Conservation (phyloP, 2,113 vertebrate species). For the Corythornis cristatus region DNA sequence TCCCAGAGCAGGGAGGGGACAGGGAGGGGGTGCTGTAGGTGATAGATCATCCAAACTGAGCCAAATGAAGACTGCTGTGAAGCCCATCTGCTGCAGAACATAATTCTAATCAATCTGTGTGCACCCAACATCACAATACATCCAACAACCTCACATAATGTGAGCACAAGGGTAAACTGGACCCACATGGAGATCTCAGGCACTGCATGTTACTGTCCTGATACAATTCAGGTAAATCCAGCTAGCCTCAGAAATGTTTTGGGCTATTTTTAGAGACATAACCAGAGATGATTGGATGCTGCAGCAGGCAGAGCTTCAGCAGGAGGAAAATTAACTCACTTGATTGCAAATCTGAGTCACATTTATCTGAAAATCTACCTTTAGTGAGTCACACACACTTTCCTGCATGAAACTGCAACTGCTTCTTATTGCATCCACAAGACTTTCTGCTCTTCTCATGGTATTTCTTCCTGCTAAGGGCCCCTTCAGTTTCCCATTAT, state of each 20-base stretch:
- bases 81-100: not conserved
- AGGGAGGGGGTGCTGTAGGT: not conserved
- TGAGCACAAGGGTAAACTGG: not conserved
- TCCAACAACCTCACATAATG: not conserved
- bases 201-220: not conserved
- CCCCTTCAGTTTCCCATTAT: not conserved
- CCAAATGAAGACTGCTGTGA: not conserved
- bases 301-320: not conserved
- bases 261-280: not conserved
- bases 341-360: not conserved
- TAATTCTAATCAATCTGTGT: not conserved
- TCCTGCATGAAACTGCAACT: not conserved
- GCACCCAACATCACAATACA: fast-evolving
- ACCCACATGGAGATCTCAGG: not conserved
- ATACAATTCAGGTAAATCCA: not conserved
- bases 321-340: not conserved
- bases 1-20: not conserved
- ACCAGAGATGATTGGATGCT: not conserved
- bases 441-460: not conserved
- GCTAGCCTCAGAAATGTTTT: not conserved
- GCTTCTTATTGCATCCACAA: not conserved
- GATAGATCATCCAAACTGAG: not conserved
- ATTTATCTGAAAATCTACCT: not conserved
- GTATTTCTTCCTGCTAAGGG: not conserved
- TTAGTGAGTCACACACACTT: not conserved